A percentile compares a stretch with the other conserved stretches of the same genome.
These are phyloP conservation scores for Muscidifurax raptorellus DNA, from an alignment of 1,140 invertebrate genomes.

Conservation along the genomic window DNA sequence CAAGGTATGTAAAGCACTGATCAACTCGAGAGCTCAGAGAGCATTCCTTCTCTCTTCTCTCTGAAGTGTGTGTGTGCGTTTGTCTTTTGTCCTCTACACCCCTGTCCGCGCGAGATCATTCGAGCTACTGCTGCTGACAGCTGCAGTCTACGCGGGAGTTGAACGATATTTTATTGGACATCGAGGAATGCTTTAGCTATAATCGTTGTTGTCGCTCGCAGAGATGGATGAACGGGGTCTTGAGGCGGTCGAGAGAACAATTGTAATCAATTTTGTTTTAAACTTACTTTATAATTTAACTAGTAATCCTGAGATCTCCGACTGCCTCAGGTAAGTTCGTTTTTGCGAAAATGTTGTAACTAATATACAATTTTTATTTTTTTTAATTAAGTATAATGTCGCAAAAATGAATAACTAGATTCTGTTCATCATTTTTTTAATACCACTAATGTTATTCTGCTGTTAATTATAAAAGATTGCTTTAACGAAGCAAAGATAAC, in stretches of 20 bases:
- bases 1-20: slow-evolving; percentile 71
- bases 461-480: no score
- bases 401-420: neutral
- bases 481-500: neutral
- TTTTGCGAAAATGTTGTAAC: neutral
- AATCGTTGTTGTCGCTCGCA: neutral
- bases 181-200: slow-evolving; percentile 9
- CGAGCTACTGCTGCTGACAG: neutral
- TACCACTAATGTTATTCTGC: no score
- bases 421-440: neutral
- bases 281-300: no score
- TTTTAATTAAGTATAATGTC: no score
- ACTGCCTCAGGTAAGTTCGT: neutral
- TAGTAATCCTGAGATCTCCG: no score
- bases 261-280: no score
- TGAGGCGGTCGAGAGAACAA: no score
- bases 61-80: slow-evolving; percentile 14
- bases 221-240: neutral
- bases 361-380: neutral
- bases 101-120: neutral
- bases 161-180: neutral
- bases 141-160: neutral
- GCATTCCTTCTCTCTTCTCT: neutral
- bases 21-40: slow-evolving; percentile 15
- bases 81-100: neutral